Base-by-base conservation (phyloP, 2,888 invertebrate genomes). In the Teinopalpus imperialis region DNA sequence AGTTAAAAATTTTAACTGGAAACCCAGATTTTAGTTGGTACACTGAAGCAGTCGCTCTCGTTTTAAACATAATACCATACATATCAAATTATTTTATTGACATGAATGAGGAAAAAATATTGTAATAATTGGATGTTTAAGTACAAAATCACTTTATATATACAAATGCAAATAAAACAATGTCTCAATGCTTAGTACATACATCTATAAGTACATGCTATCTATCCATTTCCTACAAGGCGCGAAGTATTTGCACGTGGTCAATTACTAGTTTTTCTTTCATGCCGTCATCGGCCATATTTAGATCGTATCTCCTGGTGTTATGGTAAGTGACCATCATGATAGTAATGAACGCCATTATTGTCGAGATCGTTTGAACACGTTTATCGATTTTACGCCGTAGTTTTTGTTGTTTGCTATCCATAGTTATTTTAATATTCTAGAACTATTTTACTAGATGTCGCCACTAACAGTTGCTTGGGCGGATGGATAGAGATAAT, bases 191-290 rank as follows among this genome's bases (percentile, higher is more conserved):
- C 10, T 26, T 26, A 26, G 9, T 5, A 26, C 5, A n/a, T n/a
- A n/a, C 13, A 7, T 34, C 7, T 34, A 6, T 6, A 12, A 21
- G 9, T 8, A 3, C 5, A 3, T 10, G 24, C 8, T 16, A 26
- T 26, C 35, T 21, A 31, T 30, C 18, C 10, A n/a, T 36, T 14
- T 7, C 8, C 27, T 14, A 14, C 36, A 31, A 31, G 37, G 30
- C 30, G 24, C 24, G 14, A 43, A 50, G 47, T 48, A 50, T 50
- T 52, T 52, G 53, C 57, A 57, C 59, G 57, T 59, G 57, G 51
- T 46, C 39, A 53, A 57, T 51, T 54, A 46, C 36, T 53, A 50
- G 36, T 48, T 48, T 21, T 46, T 51, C 52, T 51, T 53, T 51
- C n/a, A 49, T 54, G 54, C 43, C 48, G 49, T 56, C 49, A 56